Base-by-base conservation (phyloP, 1,140 invertebrate species). In the Neelides sp. region DNA sequence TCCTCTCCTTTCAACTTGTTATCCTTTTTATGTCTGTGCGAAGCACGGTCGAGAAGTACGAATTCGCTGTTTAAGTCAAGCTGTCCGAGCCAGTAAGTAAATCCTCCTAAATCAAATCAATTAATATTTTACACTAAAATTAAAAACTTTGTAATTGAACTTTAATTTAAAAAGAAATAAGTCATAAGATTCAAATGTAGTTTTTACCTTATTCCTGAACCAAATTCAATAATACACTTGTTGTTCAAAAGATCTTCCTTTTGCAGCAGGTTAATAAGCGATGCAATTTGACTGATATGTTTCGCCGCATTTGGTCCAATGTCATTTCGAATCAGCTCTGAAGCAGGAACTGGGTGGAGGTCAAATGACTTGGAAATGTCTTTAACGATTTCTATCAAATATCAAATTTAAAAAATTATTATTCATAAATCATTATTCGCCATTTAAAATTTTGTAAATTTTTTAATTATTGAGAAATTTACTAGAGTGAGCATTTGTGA, bases 201-300 rank as follows among this genome's bases (percentile, higher is more conserved):
- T 51, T 27, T 23, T 46, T 63, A 68, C 75, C 85, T 86, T 76
- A 82, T 85, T n/a, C 87, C 86, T 22, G 85, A 85, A 7, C 87
- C 86, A 65, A 89, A 80, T 66, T 92, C 87, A 45, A 90, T 76
- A 62, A 76, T 87, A 64, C 80, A 81, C 0, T 77, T 79, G 3
- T 75, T 64, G 19, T 59, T 52, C 1, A 82, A 58, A 37, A 85
- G 67, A 13, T 69, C 62, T 47, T 74, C 67, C 1, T 68, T 57
- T 36, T 79, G 68, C 15, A 83, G 66, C 36, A 83, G 68, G 2
- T 72, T 74, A 20, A 86, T 61, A 26, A 87, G 63, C 4, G 79
- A 76, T 10, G 82, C 75, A 23, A 75, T 77, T 66, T 87, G 84
- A 1, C 75, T 62, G 39, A 86, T 67, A 66, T 88, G 84, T 46